Conservation (phyloP, 2,888 invertebrate genomes). For the Herminia tarsipennalis region DNA sequence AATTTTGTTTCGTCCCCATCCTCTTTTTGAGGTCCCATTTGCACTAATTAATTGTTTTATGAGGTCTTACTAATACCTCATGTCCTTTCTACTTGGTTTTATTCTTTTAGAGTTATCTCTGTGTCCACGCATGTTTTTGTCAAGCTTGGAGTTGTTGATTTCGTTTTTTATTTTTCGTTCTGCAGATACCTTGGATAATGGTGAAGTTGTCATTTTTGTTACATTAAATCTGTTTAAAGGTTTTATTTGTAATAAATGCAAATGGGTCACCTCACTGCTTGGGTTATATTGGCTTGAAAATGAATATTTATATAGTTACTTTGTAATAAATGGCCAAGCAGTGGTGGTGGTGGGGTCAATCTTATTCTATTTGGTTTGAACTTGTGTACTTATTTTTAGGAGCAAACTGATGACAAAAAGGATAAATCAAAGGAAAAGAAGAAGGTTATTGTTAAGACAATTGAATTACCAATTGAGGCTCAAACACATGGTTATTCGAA, state of each 20-base stretch:
- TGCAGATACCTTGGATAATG: slow-evolving; percentile 45
- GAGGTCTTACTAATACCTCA: slow-evolving; percentile 54
- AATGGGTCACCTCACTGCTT: slow-evolving; percentile 80
- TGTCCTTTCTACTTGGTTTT: slow-evolving; percentile 57
- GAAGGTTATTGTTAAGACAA: slow-evolving; percentile 91
- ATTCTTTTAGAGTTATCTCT: slow-evolving; percentile 69
- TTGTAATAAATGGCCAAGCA: slow-evolving; percentile 49
- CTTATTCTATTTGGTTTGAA: slow-evolving; percentile 60
- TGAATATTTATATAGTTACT: background rate
- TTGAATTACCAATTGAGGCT: slow-evolving; percentile 94
- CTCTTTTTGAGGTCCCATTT: slow-evolving; percentile 80
- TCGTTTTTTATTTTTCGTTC: slow-evolving; percentile 49
- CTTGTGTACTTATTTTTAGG: slow-evolving; percentile 75
- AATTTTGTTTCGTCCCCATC: slow-evolving; percentile 69
- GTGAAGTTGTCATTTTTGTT: slow-evolving; percentile 35
- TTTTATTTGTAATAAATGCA: slow-evolving; percentile 65
- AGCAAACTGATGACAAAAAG: slow-evolving; percentile 86
- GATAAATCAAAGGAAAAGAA: slow-evolving; percentile 88
- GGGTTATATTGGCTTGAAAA: slow-evolving; percentile 37
- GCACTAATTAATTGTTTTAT: slow-evolving; percentile 69
- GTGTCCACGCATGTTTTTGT: slow-evolving; percentile 84
- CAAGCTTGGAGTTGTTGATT: slow-evolving; percentile 47
- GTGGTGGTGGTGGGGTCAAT: slow-evolving; percentile 71
- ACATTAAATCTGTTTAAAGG: slow-evolving; percentile 31
- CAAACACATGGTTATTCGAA: slow-evolving; percentile 89